Evolutionary conservation across 2,797 vertebrate species (phyloP).

Genomic region (Intellagama lesueurii): DNA sequence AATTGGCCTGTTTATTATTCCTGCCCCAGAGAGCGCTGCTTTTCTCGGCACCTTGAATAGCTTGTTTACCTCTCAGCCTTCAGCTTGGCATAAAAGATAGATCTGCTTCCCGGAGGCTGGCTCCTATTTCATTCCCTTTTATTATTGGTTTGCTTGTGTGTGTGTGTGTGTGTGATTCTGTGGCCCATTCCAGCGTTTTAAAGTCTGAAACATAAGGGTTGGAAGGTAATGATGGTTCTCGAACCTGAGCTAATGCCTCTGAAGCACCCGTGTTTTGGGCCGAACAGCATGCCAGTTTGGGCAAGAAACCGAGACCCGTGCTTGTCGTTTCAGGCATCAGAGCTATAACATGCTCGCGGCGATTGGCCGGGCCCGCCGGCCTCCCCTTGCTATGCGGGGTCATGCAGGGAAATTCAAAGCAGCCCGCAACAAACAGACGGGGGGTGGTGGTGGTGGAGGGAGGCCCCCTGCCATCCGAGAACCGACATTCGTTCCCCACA

Average conservation of each 20-base stretch:
- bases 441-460: background rate
- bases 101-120: conserved; percentile 62
- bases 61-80: conserved; percentile 79
- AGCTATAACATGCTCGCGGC: background rate
- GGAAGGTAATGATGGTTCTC: conserved; percentile 72
- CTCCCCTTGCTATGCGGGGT: fast-evolving
- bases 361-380: fast-evolving
- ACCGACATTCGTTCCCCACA: background rate
- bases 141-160: conserved; percentile 61
- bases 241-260: conserved; percentile 68
- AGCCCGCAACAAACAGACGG: background rate
- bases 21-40: conserved; percentile 2
- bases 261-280: background rate
- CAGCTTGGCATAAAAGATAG: conserved; percentile 72
- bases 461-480: background rate
- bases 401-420: conserved; percentile 14
- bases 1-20: conserved; percentile 78
- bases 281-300: conserved; percentile 28
- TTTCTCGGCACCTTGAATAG: conserved; percentile 41
- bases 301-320: background rate
- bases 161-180: conserved; percentile 71
- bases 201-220: conserved; percentile 58
- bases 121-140: conserved; percentile 73
- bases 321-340: conserved; percentile 46
- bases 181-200: conserved; percentile 71